Conservation (phyloP, 2,888 invertebrate genomes). For the Drosophila mayaguana region DNA sequence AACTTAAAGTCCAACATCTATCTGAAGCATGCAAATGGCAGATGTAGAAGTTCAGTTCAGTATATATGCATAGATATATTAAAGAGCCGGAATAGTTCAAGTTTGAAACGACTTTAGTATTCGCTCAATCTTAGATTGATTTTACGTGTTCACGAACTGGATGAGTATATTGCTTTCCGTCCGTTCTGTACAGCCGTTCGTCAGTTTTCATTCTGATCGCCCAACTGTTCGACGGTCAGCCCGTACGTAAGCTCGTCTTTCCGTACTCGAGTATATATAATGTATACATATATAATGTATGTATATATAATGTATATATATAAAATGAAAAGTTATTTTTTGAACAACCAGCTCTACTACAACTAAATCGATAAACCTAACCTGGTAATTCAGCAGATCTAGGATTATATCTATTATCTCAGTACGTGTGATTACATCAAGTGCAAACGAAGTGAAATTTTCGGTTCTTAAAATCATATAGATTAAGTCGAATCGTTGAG, state of each 20-base stretch:
- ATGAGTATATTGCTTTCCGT: background rate
- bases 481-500: background rate
- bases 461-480: background rate
- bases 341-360: no score
- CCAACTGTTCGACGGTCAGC: background rate
- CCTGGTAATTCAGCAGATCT: no score
- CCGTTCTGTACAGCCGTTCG: background rate
- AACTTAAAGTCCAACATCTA: slow-evolving; percentile 19
- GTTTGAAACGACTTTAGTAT: background rate
- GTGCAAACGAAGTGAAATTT: background rate
- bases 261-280: no score
- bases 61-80: background rate
- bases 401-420: no score
- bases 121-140: background rate
- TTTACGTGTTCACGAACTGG: background rate
- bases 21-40: slow-evolving; percentile 7
- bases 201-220: no score
- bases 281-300: no score
- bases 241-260: rapidly evolving
- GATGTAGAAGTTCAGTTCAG: background rate
- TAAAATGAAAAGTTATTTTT: no score
- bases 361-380: background rate
- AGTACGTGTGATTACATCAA: background rate
- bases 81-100: background rate
- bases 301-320: no score